phyloP scores from a whole-genome alignment of 2,797 vertebrate genomes.

The Urophycis tenuis region DNA sequence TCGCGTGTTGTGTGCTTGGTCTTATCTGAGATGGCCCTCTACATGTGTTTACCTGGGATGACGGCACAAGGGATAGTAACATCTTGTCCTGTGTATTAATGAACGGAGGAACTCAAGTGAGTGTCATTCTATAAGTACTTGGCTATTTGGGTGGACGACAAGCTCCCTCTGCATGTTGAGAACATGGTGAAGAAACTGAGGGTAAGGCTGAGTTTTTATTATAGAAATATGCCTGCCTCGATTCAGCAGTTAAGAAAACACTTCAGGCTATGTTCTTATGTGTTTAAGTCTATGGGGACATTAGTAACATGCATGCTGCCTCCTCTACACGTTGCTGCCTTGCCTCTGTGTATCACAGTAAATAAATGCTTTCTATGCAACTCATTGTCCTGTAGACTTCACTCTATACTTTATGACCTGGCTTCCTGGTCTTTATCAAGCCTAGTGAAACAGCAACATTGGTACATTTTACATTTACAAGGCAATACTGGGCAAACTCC shows the following conservation, averaged over 20 bases:
- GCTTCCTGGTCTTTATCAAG: not conserved
- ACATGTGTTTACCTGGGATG: no score
- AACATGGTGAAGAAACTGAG: conserved; percentile 4
- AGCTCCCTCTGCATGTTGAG: conserved; percentile 1
- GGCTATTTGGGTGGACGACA: conserved; percentile 9
- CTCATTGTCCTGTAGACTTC: conserved; percentile 3
- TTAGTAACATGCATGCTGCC: conserved; percentile 6
- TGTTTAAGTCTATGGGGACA: not conserved
- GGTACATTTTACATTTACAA: not conserved
- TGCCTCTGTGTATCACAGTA: not conserved
- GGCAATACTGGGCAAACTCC: not conserved
- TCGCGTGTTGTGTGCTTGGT: no score
- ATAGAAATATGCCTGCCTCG: not conserved
- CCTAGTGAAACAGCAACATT: not conserved
- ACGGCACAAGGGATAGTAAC: no score
- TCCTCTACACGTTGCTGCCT: conserved; percentile 1
- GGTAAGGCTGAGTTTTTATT: not conserved
- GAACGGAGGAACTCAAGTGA: conserved; percentile 4
- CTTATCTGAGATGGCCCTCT: no score
- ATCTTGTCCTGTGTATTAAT: no score
- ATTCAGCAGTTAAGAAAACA: not conserved
- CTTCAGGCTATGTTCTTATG: not conserved
- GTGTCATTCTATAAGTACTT: conserved; percentile 11
- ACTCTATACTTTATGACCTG: conserved; percentile 9
- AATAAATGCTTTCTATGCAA: conserved; percentile 7